Base-by-base conservation (phyloP, 2,113 vertebrate genomes). In the Crotophaga sulcirostris region DNA sequence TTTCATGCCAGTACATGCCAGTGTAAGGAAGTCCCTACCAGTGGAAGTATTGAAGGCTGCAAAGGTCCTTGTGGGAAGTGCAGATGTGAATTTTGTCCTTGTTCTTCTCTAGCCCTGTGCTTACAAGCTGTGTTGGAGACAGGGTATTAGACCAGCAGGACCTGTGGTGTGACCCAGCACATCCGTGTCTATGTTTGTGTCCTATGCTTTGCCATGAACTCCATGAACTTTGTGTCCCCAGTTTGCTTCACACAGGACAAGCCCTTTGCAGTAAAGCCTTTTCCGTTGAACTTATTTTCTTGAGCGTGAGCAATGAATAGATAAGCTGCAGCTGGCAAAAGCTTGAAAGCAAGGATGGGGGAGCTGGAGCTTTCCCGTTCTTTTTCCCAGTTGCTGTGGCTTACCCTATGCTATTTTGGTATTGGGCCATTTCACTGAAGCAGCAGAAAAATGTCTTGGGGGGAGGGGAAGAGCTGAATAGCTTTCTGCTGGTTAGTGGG, bases 311-410 rank as follows among this genome's bases (percentile, higher is more conserved):
- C 63, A 90, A 24, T 21, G 47, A 96, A 76, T 51, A 58, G 93
- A 74, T 93, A 92, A 92, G 42, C 88, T 90, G 63, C 75, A 92
- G 82, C 80, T 94, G 83, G 79, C 78, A 77, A 55, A 94, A 90
- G 45, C 79, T n/a, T 92, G 77, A 80, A 62, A 49, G 31, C 49
- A 73, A 26, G 72, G 79, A 64, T n/a, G 11, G 42, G 49, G 51
- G 34, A 63, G 47, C 74, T 77, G 45, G 63, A 86, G 4, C 72
- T 80, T 93, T 72, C 47, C 52, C 26, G 13, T 82, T 95, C 25
- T 64, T 0, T 2, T 47, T 93, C 81, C 68, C 69, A 36, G 56
- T 84, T 87, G 83, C 76, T 59, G 91, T 66, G 49, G 28, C 68
- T 94, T 86, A 84, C 86, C 79, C 87, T 64, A 47, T 45, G 31